Conservation (phyloP, 2,888 invertebrate genomes). For the Melolontha melolontha region DNA sequence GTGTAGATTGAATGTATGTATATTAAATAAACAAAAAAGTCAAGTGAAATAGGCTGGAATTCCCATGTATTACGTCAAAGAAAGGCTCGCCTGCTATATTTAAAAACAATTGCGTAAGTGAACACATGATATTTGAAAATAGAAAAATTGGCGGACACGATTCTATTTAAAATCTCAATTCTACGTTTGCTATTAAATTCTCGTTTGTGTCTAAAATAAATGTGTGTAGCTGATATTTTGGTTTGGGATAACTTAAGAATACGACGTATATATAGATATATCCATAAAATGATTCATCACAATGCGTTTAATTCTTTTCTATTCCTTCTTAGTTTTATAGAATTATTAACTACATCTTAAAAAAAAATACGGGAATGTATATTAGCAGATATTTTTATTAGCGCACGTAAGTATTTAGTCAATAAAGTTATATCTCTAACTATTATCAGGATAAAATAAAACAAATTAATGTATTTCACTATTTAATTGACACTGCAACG, state of each 20-base stretch:
- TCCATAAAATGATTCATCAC: too few species aligned
- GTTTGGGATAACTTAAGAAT: not conserved
- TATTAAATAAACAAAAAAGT: not conserved
- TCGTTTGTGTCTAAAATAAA: constrained; percentile 1
- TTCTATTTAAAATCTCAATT: constrained; percentile 26
- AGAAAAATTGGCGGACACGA: not conserved
- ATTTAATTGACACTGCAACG: too few species aligned
- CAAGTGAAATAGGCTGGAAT: constrained; percentile 17
- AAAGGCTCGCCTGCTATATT: constrained; percentile 35
- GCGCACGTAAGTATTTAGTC: too few species aligned
- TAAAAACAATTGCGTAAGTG: constrained; percentile 20
- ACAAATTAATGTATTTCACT: too few species aligned
- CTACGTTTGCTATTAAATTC: constrained; percentile 1
- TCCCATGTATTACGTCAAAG: constrained; percentile 33
- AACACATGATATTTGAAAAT: constrained; percentile 36
- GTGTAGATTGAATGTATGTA: not conserved
- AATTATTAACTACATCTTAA: too few species aligned
- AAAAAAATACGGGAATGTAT: too few species aligned
- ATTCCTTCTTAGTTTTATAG: too few species aligned
- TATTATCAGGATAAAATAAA: too few species aligned
- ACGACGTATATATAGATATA: too few species aligned
- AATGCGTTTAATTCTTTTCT: too few species aligned
- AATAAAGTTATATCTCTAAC: too few species aligned
- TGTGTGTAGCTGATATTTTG: not conserved
- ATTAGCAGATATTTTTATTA: too few species aligned